A percentile compares a stretch with the other conserved stretches of the same genome.
Evolutionary conservation across 2,113 vertebrate species (phyloP).

Genomic region (Mirza zaza): DNA sequence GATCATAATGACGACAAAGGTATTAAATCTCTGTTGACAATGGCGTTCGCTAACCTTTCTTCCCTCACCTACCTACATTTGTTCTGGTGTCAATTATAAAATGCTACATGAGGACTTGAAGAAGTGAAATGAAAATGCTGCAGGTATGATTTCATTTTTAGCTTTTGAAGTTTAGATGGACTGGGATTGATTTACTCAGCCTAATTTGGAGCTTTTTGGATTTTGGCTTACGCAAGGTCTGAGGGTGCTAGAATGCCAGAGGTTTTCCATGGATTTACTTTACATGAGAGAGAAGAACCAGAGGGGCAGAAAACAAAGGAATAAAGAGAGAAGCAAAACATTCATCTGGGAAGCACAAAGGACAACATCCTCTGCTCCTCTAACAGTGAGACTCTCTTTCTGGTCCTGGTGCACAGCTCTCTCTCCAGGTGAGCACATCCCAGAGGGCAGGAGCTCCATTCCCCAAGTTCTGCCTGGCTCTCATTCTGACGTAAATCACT

Average conservation of each 20-base stretch:
- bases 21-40: neutral
- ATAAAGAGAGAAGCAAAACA: neutral
- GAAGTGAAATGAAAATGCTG: neutral
- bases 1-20: neutral
- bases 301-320: neutral
- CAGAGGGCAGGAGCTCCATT: neutral
- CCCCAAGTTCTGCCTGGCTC: slow-evolving; percentile 47
- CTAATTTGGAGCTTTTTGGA: neutral
- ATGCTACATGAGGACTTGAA: neutral
- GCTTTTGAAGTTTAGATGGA: neutral
- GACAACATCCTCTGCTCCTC: neutral
- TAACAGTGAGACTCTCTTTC: neutral
- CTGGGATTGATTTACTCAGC: neutral
- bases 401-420: neutral
- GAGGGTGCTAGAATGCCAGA: neutral
- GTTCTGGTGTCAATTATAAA: neutral
- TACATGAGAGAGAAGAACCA: neutral
- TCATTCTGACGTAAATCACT: slow-evolving; percentile 36
- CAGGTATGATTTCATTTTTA: neutral
- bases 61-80: neutral
- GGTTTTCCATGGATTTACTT: neutral
- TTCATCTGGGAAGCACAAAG: neutral
- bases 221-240: neutral
- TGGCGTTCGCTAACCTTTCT: neutral
- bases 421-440: neutral